Evolutionary conservation across 1,140 invertebrate genomes (phyloP).

Genomic region (Diabrotica virgifera): DNA sequence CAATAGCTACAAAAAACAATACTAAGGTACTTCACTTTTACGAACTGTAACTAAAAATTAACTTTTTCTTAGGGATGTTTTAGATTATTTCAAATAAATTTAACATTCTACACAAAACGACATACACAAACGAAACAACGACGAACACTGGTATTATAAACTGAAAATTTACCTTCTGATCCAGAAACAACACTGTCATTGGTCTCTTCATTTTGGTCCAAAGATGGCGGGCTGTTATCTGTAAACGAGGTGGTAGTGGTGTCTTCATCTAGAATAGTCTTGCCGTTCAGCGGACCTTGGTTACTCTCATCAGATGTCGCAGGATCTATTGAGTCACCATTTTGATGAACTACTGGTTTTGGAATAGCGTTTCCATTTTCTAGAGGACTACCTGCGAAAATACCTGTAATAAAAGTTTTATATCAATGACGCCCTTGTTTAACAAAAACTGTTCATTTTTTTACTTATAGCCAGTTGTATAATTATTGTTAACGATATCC

Average conservation of each 20-base stretch:
- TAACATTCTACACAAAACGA: too few species aligned
- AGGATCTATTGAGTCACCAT: slow-evolving; percentile 54
- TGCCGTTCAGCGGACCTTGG: slow-evolving; percentile 51
- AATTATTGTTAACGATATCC: too few species aligned
- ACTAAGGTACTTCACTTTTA: too few species aligned
- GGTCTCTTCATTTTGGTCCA: slow-evolving; percentile 44
- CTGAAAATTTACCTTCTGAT: slow-evolving; percentile 16
- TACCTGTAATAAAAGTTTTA: slow-evolving; percentile 35
- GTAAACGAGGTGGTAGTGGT: slow-evolving; percentile 68
- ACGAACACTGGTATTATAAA: not conserved
- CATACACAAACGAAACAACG: too few species aligned
- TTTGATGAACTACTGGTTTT: slow-evolving; percentile 51
- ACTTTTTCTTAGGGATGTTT: too few species aligned
- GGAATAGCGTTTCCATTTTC: slow-evolving; percentile 47
- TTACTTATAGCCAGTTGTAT: too few species aligned
- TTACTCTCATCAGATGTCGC: slow-evolving; percentile 56
- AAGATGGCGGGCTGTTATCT: slow-evolving; percentile 62
- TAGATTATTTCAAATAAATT: too few species aligned
- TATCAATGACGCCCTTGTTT: too few species aligned
- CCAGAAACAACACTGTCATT: slow-evolving; percentile 45
- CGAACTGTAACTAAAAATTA: too few species aligned
- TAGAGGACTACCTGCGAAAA: slow-evolving; percentile 31
- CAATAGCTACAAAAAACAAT: too few species aligned
- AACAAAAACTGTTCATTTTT: too few species aligned
- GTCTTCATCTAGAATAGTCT: slow-evolving; percentile 50